Conservation (phyloP, 35 echinoderm and acorn worm species). For the Stichopus chloronotus region DNA sequence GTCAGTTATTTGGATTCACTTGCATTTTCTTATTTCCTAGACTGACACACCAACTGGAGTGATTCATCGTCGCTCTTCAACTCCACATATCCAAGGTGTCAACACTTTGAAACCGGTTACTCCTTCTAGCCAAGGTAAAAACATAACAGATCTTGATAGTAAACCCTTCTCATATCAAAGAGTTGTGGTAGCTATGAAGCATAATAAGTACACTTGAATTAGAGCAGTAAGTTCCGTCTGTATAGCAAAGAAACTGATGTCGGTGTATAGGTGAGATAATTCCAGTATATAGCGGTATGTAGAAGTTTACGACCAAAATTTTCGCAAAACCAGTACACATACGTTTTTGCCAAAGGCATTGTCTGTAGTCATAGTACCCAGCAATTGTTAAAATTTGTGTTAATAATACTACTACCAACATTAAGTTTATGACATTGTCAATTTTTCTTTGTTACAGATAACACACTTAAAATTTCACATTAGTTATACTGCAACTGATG, state of each 20-base stretch:
- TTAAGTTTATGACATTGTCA: no score
- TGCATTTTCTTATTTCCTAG: background rate
- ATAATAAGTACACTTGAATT: background rate
- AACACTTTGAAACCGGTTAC: constrained; percentile 22
- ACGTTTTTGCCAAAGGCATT: no score
- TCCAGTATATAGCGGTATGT: background rate
- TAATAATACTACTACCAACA: no score
- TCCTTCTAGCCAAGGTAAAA: constrained; percentile 35
- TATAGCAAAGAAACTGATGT: background rate
- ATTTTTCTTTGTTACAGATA: no score
- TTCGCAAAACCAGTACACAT: background rate
- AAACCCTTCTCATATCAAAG: background rate
- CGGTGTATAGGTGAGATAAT: background rate
- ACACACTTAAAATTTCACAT: no score
- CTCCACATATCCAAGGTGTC: constrained; percentile 23
- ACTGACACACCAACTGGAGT: constrained; percentile 20
- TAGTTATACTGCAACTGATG: no score
- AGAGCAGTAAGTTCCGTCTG: background rate
- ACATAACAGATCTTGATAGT: background rate
- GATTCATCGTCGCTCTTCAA: constrained; percentile 32
- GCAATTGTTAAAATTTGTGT: no score
- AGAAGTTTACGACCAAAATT: background rate
- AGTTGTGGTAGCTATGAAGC: background rate
- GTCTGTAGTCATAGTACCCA: no score
- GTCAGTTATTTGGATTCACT: background rate